These are phyloP conservation scores for Heterochromis multidens DNA, from an alignment of 2,113 vertebrate genomes.

Conservation along the genomic window DNA sequence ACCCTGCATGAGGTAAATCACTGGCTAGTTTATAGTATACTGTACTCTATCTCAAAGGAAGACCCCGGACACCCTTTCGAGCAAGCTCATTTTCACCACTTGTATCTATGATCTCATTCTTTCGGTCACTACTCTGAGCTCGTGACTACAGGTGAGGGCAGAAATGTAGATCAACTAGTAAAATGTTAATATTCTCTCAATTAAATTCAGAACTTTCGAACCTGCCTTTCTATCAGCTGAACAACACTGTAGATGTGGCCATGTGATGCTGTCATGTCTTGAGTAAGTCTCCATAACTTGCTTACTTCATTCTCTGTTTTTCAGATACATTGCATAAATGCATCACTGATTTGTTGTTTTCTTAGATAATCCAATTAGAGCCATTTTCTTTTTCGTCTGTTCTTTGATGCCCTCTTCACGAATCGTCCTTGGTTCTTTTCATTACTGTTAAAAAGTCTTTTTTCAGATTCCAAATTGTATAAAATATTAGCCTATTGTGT, in stretches of 20 bases:
- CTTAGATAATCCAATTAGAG: not conserved
- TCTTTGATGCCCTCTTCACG: not conserved
- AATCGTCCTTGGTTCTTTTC: not conserved
- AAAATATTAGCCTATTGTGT: not conserved
- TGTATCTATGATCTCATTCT: not conserved
- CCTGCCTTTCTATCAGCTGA: not conserved
- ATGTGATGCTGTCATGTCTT: not conserved
- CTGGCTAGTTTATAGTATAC: not conserved
- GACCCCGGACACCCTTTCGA: not conserved
- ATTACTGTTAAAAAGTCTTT: not conserved
- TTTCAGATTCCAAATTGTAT: not conserved
- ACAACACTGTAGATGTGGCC: not conserved
- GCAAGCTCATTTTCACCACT: not conserved
- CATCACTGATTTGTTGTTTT: not conserved
- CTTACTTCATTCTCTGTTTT: not conserved
- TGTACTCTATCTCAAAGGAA: not conserved
- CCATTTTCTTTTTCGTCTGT: not conserved
- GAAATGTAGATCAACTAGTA: accelerated
- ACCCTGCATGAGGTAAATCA: not conserved
- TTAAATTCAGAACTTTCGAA: not conserved
- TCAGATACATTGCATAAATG: not conserved
- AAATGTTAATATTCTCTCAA: not conserved
- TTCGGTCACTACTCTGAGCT: not conserved
- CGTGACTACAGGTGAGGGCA: not conserved
- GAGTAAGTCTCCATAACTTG: not conserved